Evolutionary conservation across 2,888 invertebrate genomes (phyloP).

Genomic region (Heliconius ethilla): DNA sequence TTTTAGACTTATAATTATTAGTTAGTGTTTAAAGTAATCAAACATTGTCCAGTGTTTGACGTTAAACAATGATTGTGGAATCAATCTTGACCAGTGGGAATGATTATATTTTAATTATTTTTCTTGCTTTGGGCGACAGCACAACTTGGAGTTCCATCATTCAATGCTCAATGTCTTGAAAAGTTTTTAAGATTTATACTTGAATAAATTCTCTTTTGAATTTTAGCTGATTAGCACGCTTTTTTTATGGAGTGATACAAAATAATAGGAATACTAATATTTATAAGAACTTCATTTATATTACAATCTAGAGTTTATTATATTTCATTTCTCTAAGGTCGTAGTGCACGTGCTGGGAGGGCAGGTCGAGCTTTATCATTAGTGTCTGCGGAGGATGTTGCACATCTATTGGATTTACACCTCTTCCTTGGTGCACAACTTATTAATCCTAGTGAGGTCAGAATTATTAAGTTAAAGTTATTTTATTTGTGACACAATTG

Average conservation of each 20-base stretch:
- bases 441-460: slow-evolving; percentile 57
- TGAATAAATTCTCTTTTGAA: too few species aligned
- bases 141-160: too few species aligned
- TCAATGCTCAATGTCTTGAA: too few species aligned
- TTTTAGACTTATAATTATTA: background rate
- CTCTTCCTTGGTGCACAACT: slow-evolving; percentile 93
- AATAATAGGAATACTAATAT: background rate
- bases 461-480: background rate
- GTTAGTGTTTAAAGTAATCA: too few species aligned
- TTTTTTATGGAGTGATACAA: too few species aligned
- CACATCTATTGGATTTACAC: slow-evolving; percentile 96
- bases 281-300: background rate
- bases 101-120: too few species aligned
- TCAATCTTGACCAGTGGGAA: too few species aligned
- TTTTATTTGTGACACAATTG: background rate
- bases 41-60: too few species aligned
- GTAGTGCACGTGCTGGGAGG: slow-evolving; percentile 97
- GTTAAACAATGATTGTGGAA: too few species aligned
- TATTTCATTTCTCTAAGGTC: slow-evolving; percentile 75
- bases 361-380: slow-evolving; percentile 96
- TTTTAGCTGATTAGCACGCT: too few species aligned
- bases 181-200: too few species aligned
- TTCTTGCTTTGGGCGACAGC: too few species aligned
- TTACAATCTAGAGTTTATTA: background rate
- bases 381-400: slow-evolving; percentile 93